These are phyloP conservation scores for Argynnis bischoffii DNA, from an alignment of 2,888 invertebrate species.

Conservation along the genomic window DNA sequence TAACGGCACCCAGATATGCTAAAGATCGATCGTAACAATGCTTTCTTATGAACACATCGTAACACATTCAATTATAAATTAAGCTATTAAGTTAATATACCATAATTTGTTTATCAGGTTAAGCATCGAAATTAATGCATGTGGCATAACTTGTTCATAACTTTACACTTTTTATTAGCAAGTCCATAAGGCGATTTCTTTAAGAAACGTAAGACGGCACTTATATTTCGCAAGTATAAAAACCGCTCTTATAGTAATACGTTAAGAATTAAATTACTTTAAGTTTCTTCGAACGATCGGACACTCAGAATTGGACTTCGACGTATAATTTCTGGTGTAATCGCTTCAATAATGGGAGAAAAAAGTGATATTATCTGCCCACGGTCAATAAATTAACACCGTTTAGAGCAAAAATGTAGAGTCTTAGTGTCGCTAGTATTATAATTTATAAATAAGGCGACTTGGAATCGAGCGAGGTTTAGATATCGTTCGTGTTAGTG, in stretches of 20 bases:
- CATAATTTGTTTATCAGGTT: slow-evolving; percentile 82
- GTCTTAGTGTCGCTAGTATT: slow-evolving; percentile 81
- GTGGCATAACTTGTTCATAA: slow-evolving; percentile 81
- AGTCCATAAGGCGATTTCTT: slow-evolving; percentile 78
- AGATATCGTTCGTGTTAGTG: slow-evolving; percentile 64
- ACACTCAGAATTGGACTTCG: slow-evolving; percentile 68
- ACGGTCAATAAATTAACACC: slow-evolving; percentile 83
- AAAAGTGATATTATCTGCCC: slow-evolving; percentile 83
- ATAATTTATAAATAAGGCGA: slow-evolving; percentile 68
- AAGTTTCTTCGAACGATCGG: slow-evolving; percentile 50
- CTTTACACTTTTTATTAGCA: slow-evolving; percentile 81
- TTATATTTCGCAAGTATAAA: slow-evolving; percentile 44
- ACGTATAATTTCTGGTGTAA: slow-evolving; percentile 82
- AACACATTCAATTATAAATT: slow-evolving; percentile 81
- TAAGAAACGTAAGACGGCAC: slow-evolving; percentile 69
- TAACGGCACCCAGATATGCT: slow-evolving; percentile 60
- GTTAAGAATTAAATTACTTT: slow-evolving; percentile 49
- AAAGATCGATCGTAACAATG: slow-evolving; percentile 71
- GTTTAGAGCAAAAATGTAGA: slow-evolving; percentile 82
- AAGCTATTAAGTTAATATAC: slow-evolving; percentile 81
- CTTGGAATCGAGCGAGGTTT: slow-evolving; percentile 60
- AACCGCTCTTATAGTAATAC: slow-evolving; percentile 44
- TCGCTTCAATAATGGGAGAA: slow-evolving; percentile 81
- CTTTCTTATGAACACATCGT: slow-evolving; percentile 72
- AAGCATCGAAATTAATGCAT: slow-evolving; percentile 82